These are phyloP conservation scores for Temnothorax ravouxi DNA, from an alignment of 2,888 invertebrate genomes.

Conservation along the genomic window DNA sequence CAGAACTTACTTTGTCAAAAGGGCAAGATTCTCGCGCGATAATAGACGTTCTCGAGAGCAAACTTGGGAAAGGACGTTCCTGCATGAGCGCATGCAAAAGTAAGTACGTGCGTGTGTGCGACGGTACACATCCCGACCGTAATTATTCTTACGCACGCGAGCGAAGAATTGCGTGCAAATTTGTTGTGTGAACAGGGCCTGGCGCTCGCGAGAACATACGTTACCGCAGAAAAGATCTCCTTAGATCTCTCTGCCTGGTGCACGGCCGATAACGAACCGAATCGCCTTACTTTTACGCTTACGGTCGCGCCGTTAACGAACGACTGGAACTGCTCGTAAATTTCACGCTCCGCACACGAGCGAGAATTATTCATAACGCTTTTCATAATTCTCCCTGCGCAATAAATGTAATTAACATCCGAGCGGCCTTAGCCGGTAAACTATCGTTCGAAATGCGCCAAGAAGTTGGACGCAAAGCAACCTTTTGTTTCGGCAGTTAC, in stretches of 20 bases:
- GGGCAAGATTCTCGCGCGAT: conserved; percentile 31
- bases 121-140: conserved; percentile 28
- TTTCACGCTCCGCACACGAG: conserved; percentile 38
- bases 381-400: conserved; percentile 33
- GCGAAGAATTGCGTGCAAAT: conserved; percentile 63
- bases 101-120: conserved; percentile 32
- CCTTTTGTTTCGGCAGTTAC: not conserved
- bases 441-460: conserved; percentile 17
- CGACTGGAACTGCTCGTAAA: conserved; percentile 41
- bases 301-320: conserved; percentile 32
- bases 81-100: conserved; percentile 19
- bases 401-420: conserved; percentile 35
- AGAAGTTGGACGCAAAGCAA: not conserved
- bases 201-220: conserved; percentile 46
- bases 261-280: conserved; percentile 46
- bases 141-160: conserved; percentile 67
- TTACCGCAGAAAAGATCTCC: conserved; percentile 53
- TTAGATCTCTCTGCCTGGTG: conserved; percentile 25
- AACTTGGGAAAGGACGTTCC: conserved; percentile 17
- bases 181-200: conserved; percentile 58
- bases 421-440: not conserved
- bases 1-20: not conserved
- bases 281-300: conserved; percentile 38
- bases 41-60: not conserved
- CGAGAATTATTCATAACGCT: conserved; percentile 43